Base-by-base conservation (phyloP, 2,888 invertebrate genomes). In the Drosophila rubida region DNA sequence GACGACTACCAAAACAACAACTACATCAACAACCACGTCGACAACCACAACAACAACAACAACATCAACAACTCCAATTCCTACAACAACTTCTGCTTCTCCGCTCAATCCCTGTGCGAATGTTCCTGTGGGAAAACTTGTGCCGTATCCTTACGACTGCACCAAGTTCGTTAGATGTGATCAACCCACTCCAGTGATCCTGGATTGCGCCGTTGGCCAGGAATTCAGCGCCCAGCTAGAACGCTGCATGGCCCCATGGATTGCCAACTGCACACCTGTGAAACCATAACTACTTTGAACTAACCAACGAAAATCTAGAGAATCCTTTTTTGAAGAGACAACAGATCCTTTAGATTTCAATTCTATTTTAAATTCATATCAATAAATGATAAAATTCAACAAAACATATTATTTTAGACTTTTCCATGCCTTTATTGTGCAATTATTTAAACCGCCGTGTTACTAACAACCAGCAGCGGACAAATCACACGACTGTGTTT, bases 91-190 rank as follows among this genome's bases (percentile, higher is more conserved):
- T 2, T n/a, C 67, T 1, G 35, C 45, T 6, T 39, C 64, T 35
- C 14, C 59, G 42, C 13, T 9, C 0, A 37, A 75, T 49, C 68
- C 85, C 0, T 82, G 81, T 11, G 66, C 41, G 4, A 67, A 57
- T 13, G 58, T 55, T 1, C 19, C 37, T 2, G 35, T 22, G 4
- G 75, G 69, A 0, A 72, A 62, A 4, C 48, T 69, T 0, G 78
- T 82, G 13, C 73, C 78, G 0, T 82, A 85, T 78, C 85, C 82
- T 1, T 16, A 66, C 7, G 82, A 82, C 39, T 82, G 82, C 13
- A 55, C 64, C 6, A 85, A 78, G 41, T 82, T 82, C 22, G 68
- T 85, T 30, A 19, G 57, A 4, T 82, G 81, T 13, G 37, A 8
- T 0, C 9, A 13, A 0, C 55, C 69, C 1, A 37, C 9, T 0